phyloP scores from a whole-genome alignment of 2,888 invertebrate species.

The Fabriciana adippe region DNA sequence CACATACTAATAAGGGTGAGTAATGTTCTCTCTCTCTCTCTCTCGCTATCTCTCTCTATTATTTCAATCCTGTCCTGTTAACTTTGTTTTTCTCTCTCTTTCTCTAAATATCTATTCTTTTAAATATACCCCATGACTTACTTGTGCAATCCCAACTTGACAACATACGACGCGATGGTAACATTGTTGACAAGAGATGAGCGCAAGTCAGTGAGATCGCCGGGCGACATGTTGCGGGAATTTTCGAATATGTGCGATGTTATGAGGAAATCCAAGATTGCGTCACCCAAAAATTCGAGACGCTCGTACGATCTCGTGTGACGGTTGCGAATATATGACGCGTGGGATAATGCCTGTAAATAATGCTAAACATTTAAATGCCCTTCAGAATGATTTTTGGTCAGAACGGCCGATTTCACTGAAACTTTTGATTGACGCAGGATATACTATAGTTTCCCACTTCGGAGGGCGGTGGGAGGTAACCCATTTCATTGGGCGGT shows the following conservation, averaged over 20 bases:
- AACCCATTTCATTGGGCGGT: no score
- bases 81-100: no score
- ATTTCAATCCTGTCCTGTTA: no score
- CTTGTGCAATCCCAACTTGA: slow-evolving; percentile 92
- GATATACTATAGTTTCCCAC: no score
- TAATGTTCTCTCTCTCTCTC: no score
- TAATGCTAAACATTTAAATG: background rate
- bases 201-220: slow-evolving; percentile 94
- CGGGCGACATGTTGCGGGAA: slow-evolving; percentile 86
- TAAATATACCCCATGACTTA: slow-evolving; percentile 62
- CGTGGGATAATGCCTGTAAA: slow-evolving; percentile 92
- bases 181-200: slow-evolving; percentile 98
- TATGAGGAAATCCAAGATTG: slow-evolving; percentile 93
- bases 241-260: slow-evolving; percentile 94
- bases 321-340: slow-evolving; percentile 91
- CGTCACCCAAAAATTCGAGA: slow-evolving; percentile 96
- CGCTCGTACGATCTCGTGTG: slow-evolving; percentile 94
- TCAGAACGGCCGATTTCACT: no score
- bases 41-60: no score
- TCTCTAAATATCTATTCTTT: no score
- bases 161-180: slow-evolving; percentile 94
- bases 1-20: no score
- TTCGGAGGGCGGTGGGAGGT: no score
- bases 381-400: no score
- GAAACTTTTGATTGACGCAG: no score